Conservation (phyloP, 2,113 vertebrate genomes). For the Pogona vitticeps region DNA sequence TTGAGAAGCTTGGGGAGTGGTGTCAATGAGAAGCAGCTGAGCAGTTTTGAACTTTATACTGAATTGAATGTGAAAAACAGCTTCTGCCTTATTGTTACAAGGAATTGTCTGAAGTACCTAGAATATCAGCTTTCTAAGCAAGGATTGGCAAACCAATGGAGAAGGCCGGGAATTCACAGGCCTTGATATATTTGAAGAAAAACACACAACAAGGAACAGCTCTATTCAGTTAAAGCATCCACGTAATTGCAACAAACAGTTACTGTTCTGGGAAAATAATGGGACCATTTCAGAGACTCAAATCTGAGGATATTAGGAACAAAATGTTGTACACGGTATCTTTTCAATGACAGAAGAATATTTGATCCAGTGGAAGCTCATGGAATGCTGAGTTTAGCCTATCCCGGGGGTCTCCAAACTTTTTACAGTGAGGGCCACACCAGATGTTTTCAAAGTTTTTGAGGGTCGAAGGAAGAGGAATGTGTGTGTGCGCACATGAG, state of each 20-base stretch:
- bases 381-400: background rate
- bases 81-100: background rate
- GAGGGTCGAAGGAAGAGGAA: too few species aligned
- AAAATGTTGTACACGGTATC: background rate
- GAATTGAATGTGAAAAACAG: background rate
- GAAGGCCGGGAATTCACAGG: background rate
- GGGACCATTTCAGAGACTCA: too few species aligned
- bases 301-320: background rate
- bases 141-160: background rate
- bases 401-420: too few species aligned
- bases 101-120: background rate
- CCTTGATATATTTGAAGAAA: background rate
- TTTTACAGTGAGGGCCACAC: too few species aligned
- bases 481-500: too few species aligned
- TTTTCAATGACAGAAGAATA: background rate
- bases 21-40: too few species aligned
- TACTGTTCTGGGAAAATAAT: background rate
- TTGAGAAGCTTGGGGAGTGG: background rate
- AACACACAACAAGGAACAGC: background rate
- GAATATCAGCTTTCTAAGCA: background rate
- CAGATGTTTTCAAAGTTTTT: too few species aligned
- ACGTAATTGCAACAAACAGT: background rate
- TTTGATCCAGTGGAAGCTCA: background rate
- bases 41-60: too few species aligned
- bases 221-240: background rate